These are phyloP conservation scores for Semotilus atromaculatus DNA, from an alignment of 2,797 vertebrate genomes.

Conservation along the genomic window DNA sequence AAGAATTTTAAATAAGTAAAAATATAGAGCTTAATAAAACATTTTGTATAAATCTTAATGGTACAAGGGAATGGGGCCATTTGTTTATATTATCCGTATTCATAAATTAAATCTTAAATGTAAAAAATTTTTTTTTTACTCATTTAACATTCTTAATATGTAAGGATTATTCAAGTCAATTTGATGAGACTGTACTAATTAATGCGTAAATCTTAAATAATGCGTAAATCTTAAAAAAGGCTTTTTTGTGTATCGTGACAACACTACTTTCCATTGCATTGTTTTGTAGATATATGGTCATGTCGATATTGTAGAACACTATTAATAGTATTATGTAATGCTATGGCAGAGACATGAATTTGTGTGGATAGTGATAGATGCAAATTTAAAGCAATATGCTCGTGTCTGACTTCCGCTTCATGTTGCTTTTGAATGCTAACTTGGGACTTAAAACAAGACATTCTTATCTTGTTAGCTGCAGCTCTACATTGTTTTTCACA, in stretches of 20 bases:
- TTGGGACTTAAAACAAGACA: background rate
- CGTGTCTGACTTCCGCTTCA: background rate
- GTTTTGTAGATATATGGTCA: background rate
- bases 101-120: too few species aligned
- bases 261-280: background rate
- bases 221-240: too few species aligned
- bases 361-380: background rate
- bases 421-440: background rate
- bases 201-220: too few species aligned
- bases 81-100: too few species aligned
- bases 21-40: too few species aligned
- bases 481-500: constrained; percentile 4
- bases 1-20: too few species aligned
- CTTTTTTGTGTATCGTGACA: background rate
- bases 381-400: background rate
- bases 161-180: too few species aligned
- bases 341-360: background rate
- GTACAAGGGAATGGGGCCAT: too few species aligned
- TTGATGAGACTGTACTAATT: too few species aligned
- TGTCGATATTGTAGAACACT: background rate
- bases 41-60: too few species aligned
- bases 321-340: background rate
- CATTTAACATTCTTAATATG: too few species aligned
- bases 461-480: constrained; percentile 25
- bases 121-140: too few species aligned